phyloP scores from a whole-genome alignment of 1,140 invertebrate genomes.

The Ips typographus region DNA sequence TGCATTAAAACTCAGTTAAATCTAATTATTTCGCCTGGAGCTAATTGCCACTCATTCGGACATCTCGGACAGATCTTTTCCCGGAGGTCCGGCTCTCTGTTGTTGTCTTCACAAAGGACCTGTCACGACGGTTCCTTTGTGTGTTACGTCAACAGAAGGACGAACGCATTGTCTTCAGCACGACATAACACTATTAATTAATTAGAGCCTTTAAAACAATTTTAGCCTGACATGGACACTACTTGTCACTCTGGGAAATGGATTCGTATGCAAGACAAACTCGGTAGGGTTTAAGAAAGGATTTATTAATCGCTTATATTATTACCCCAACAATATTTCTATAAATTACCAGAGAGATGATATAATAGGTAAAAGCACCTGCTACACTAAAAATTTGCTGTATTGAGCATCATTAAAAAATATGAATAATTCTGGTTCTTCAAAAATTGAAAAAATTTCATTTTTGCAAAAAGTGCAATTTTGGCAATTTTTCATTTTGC shows the following conservation, averaged over 20 bases:
- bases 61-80: conserved; percentile 33
- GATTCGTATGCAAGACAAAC: conserved; percentile 1
- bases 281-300: background rate
- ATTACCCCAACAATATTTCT: too few species aligned
- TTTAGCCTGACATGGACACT: conserved; percentile 30
- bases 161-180: conserved; percentile 30
- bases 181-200: conserved; percentile 37
- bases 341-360: too few species aligned
- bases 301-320: background rate
- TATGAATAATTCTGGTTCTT: too few species aligned
- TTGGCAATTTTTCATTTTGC: too few species aligned
- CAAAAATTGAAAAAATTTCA: too few species aligned
- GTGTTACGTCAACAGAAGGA: conserved; percentile 26
- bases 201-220: conserved; percentile 36
- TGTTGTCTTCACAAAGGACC: conserved; percentile 34
- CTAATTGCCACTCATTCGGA: conserved; percentile 33
- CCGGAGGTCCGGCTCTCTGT: conserved; percentile 29
- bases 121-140: conserved; percentile 35
- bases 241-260: conserved; percentile 30
- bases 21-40: conserved; percentile 20
- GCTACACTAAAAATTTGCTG: too few species aligned
- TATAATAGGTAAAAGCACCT: too few species aligned
- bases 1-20: background rate
- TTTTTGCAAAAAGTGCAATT: too few species aligned
- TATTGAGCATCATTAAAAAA: too few species aligned